Conservation (phyloP, 2,113 vertebrate genomes). For the Salvelinus fontinalis region DNA sequence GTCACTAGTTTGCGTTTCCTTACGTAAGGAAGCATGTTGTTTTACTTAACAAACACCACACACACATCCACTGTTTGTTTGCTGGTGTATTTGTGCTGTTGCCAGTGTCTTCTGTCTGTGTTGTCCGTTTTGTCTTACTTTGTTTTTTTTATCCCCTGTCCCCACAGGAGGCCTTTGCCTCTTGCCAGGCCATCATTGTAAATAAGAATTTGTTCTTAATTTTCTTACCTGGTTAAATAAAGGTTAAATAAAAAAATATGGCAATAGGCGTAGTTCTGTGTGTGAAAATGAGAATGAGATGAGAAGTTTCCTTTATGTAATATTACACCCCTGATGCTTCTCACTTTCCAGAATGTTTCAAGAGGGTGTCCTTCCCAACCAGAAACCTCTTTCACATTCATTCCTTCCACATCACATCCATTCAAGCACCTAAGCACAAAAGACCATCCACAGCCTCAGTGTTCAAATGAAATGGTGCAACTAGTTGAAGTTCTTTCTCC, state of each 20-base stretch:
- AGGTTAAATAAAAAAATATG: neutral
- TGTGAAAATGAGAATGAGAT: neutral
- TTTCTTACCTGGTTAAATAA: too few relatives aligned
- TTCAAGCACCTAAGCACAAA: conserved; percentile 14
- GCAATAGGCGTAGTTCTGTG: conserved; percentile 47
- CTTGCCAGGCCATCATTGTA: too few relatives aligned
- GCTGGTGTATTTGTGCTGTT: too few relatives aligned
- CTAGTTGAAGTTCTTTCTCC: neutral
- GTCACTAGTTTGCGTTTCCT: neutral
- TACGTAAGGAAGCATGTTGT: too few relatives aligned
- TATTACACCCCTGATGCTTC: neutral
- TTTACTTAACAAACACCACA: too few relatives aligned
- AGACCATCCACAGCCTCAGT: neutral
- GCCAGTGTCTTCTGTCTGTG: too few relatives aligned
- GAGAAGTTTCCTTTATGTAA: neutral
- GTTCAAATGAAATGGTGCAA: neutral
- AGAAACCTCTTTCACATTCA: neutral
- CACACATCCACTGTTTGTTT: too few relatives aligned
- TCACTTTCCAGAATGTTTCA: neutral
- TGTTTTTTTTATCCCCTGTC: too few relatives aligned
- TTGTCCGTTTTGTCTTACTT: too few relatives aligned
- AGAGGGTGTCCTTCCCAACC: neutral
- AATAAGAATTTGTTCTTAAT: too few relatives aligned
- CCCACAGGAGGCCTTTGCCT: too few relatives aligned
- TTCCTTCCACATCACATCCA: neutral